Conservation (phyloP, 2,797 vertebrate genomes). For the Gambelia wislizenii region DNA sequence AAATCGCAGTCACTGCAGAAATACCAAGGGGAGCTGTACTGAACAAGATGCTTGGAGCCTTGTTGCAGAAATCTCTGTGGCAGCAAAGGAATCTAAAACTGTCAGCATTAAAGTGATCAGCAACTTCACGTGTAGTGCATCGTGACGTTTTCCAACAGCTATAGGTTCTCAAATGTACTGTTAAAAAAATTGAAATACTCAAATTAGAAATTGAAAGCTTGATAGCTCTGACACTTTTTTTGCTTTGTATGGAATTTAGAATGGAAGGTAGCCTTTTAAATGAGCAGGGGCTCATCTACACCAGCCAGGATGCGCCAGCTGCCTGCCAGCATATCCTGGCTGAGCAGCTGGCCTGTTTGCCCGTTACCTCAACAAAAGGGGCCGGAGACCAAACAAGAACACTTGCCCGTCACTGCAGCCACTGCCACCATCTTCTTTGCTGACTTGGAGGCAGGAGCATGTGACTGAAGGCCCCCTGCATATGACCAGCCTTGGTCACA, state of each 20-base stretch:
- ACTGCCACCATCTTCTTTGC: no score
- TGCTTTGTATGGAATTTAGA: not conserved
- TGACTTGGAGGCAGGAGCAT: no score
- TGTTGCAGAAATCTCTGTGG: conserved; percentile 37
- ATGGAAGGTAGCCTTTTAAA: not conserved
- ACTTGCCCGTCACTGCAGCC: no score
- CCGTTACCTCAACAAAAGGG: no score
- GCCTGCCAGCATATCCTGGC: no score
- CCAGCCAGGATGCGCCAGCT: no score
- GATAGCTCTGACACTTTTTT: not conserved
- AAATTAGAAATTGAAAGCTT: not conserved
- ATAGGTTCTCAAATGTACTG: conserved; percentile 43
- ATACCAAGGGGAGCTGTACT: conserved; percentile 6
- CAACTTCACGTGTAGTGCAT: conserved; percentile 7
- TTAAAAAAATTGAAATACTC: not conserved
- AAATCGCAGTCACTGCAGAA: conserved; percentile 10
- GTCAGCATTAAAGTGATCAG: conserved; percentile 21
- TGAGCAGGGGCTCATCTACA: no score
- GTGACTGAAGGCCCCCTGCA: no score
- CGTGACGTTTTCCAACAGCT: conserved; percentile 31
- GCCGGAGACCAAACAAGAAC: no score
- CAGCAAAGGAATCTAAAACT: conserved; percentile 42
- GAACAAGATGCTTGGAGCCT: conserved; percentile 2
- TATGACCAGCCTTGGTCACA: no score
- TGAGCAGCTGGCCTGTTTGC: no score